A percentile compares a stretch with the other conserved stretches of the same genome.
phyloP scores from a whole-genome alignment of 2,797 vertebrate species.

The Acanthis flammea region DNA sequence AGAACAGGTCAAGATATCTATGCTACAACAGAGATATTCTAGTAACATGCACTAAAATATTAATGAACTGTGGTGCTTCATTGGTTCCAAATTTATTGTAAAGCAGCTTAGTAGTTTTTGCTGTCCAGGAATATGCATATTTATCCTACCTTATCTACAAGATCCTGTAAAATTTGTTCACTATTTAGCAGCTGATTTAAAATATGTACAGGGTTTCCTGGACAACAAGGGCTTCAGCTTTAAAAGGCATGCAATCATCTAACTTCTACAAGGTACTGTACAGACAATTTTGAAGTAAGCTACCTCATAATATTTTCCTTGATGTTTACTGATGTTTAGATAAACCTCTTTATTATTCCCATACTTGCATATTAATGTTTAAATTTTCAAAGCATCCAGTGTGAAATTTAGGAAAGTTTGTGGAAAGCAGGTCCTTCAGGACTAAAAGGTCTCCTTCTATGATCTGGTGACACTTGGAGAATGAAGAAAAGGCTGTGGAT shows the following conservation, averaged over 20 bases:
- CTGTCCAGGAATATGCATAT: neutral
- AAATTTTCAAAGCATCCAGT: neutral
- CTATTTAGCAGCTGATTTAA: neutral
- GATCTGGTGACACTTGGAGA: neutral
- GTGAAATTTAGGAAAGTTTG: neutral
- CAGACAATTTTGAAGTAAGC: neutral
- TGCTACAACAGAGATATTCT: neutral
- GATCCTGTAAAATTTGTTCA: neutral
- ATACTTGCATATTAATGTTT: neutral
- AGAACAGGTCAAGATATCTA: neutral
- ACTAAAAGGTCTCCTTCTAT: neutral
- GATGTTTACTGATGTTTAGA: neutral
- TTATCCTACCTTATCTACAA: neutral
- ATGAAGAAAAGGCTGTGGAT: neutral
- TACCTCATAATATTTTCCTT: neutral
- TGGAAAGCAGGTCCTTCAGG: neutral
- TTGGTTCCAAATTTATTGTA: conserved; percentile 19
- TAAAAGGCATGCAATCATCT: neutral
- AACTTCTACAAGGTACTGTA: neutral
- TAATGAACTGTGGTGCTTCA: neutral
- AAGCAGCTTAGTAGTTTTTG: neutral
- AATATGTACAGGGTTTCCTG: neutral
- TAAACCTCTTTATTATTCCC: neutral
- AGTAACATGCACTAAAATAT: neutral
- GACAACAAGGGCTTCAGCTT: neutral